These are phyloP conservation scores for Cephalopachus bancanus DNA, from an alignment of 2,797 vertebrate genomes.

Conservation along the genomic window DNA sequence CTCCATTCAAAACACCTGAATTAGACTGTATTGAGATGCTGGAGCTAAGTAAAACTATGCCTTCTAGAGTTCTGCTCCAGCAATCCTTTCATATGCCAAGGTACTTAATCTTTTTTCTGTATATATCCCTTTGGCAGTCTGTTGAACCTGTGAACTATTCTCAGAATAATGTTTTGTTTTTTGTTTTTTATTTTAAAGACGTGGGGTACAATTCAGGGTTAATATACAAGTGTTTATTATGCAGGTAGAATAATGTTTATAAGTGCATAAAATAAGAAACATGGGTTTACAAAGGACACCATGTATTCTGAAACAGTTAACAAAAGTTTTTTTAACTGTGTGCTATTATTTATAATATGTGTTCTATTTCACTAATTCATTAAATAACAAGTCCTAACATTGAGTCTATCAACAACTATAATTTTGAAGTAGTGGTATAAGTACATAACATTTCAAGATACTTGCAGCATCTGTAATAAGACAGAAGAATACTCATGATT, in stretches of 20 bases:
- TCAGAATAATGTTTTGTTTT: neutral
- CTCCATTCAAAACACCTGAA: slow-evolving; percentile 47
- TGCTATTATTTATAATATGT: neutral
- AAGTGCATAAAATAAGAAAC: slow-evolving; percentile 17
- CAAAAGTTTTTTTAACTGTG: slow-evolving; percentile 36
- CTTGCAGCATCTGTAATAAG: neutral
- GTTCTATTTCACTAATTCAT: slow-evolving; percentile 50
- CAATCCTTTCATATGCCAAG: neutral
- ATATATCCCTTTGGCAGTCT: neutral
- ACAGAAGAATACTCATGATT: slow-evolving; percentile 41
- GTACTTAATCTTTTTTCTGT: neutral
- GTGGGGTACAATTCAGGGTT: too few species aligned
- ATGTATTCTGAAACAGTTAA: slow-evolving; percentile 55
- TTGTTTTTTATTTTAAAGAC: too few species aligned
- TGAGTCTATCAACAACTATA: neutral
- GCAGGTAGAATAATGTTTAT: neutral
- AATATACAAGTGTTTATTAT: too few species aligned
- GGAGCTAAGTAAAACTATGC: slow-evolving; percentile 1
- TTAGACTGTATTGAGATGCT: neutral
- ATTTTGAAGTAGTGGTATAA: slow-evolving; percentile 38
- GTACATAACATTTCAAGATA: slow-evolving; percentile 15
- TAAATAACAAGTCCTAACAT: slow-evolving; percentile 23
- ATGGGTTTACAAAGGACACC: slow-evolving; percentile 43
- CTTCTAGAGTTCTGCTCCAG: neutral
- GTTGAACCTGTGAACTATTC: neutral